Evolutionary conservation across 2,797 vertebrate genomes (phyloP).

Genomic region (Hafferia zeledoni): DNA sequence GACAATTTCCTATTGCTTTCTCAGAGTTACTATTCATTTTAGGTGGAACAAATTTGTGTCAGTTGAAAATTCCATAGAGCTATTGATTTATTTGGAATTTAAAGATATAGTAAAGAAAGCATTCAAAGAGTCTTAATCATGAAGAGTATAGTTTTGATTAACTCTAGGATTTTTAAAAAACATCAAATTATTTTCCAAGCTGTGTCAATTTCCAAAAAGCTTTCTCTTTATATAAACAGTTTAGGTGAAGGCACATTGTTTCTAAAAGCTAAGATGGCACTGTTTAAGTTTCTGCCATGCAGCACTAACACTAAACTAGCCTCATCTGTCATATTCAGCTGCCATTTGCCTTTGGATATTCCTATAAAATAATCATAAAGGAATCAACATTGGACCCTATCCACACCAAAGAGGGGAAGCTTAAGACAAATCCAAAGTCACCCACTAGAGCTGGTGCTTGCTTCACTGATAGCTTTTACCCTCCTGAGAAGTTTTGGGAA

Average conservation of each 20-base stretch:
- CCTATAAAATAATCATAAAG: background rate
- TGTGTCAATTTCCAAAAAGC: background rate
- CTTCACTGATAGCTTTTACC: background rate
- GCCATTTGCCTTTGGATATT: background rate
- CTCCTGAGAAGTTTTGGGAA: background rate
- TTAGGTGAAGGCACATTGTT: background rate
- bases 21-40: conserved; percentile 44
- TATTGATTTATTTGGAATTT: conserved; percentile 30
- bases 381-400: background rate
- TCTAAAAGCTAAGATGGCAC: background rate
- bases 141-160: background rate
- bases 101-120: conserved; percentile 15
- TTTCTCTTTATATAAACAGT: background rate
- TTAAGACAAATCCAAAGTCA: background rate
- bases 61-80: conserved; percentile 33
- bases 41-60: conserved; percentile 53
- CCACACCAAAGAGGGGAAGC: background rate
- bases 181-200: background rate
- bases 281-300: background rate
- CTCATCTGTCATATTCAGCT: background rate
- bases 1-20: conserved; percentile 53
- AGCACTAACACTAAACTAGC: background rate
- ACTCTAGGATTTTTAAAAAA: background rate
- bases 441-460: background rate
- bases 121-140: background rate